Evolutionary conservation across 2,113 vertebrate species (phyloP), one percentile per base, ranked within the genome.

Genomic region (Donacobius atricapilla): DNA sequence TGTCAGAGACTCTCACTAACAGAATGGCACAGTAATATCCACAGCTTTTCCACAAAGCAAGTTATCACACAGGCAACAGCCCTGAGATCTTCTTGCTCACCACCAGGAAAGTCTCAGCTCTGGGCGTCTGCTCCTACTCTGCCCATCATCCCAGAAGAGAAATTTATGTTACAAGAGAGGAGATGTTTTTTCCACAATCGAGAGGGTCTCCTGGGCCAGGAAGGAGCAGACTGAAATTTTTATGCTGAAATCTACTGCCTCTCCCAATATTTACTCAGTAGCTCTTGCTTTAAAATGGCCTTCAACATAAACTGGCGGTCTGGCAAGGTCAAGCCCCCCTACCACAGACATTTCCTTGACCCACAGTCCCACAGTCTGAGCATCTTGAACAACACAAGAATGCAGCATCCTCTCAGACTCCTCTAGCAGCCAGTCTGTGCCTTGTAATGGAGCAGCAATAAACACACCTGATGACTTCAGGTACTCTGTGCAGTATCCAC

Each of bases 211-310:
- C 28, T n/a, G 30, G 25, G 14, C 18, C 47, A 86, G 64, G 56
- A 83, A 90, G 47, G 33, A 89, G 30, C 42, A 78, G 47, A 58
- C 47, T 14, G 19, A 83, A 33, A 73, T 35, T 54, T 56, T 65
- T 3, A 31, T 47, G 17, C 54, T 73, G 47, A 73, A 86, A 54
- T 35, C 31, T 45, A 22, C 15, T 63, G 30, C 42, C 83, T 92
- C 24, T 81, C 17, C 42, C 39, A 73, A 0, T 45, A 48, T 25
- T 87, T 53, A 64, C 27, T 73, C 63, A 71, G 13, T 21, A 54
- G 45, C 0, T 1, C 25, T 65, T 4, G 1, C 27, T 45, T 35
- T 82, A 24, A 57, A 70, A 37, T 1, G 1, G 48, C 42, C 17
- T 28, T 71, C 68, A 68, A 1, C 11, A 5, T 31, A 72, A 90